A percentile compares a stretch with the other conserved stretches of the same genome.
Conservation (phyloP, 1,140 invertebrate species). For the Ephestia elutella region DNA sequence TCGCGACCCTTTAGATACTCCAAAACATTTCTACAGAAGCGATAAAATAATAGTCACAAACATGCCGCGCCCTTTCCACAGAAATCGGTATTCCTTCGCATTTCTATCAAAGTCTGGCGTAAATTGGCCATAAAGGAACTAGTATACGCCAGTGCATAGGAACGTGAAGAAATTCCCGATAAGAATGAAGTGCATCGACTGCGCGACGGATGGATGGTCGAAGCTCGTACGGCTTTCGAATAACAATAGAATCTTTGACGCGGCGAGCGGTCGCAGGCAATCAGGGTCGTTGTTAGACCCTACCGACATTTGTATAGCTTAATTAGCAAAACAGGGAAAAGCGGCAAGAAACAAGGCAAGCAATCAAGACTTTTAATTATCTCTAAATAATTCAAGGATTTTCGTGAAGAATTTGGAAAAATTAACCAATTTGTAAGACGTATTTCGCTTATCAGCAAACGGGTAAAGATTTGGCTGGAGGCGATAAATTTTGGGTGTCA, state of each 20-base stretch:
- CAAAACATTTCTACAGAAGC: constrained; percentile 10
- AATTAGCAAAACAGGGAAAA: constrained; percentile 42
- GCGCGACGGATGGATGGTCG: constrained; percentile 42
- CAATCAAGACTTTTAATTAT: constrained; percentile 52
- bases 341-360: constrained; percentile 31
- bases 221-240: constrained; percentile 36
- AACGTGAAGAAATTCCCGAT: constrained; percentile 38
- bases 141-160: constrained; percentile 31
- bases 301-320: constrained; percentile 45
- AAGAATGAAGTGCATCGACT: constrained; percentile 38
- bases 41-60: constrained; percentile 18
- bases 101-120: constrained; percentile 34
- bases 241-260: constrained; percentile 34
- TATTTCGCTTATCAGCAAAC: constrained; percentile 19
- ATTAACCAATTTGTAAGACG: constrained; percentile 24
- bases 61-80: constrained; percentile 14
- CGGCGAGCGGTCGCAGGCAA: constrained; percentile 34
- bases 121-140: constrained; percentile 47
- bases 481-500: constrained; percentile 24
- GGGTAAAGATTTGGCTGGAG: constrained; percentile 17
- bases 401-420: constrained; percentile 23
- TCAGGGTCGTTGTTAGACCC: constrained; percentile 39
- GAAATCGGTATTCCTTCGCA: constrained; percentile 11
- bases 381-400: constrained; percentile 37
- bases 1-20: constrained; percentile 22